A percentile compares a stretch with the other conserved stretches of the same genome.
Evolutionary conservation across 2,113 vertebrate species (phyloP).

Genomic region (Phainopepla nitens): DNA sequence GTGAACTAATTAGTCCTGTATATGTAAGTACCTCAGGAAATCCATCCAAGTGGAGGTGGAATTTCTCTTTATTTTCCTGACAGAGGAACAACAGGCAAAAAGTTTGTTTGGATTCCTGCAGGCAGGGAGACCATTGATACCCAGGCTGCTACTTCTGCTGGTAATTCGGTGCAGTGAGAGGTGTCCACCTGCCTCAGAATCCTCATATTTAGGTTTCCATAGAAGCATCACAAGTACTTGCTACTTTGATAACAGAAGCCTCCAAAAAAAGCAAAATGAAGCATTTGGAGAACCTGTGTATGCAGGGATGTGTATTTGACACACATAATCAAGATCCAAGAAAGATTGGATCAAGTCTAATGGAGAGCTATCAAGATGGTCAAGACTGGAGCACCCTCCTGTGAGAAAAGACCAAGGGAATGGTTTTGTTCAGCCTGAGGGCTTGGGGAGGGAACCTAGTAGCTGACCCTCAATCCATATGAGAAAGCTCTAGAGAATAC

Average conservation of each 20-base stretch:
- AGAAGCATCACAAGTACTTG: not conserved
- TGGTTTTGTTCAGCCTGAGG: not conserved
- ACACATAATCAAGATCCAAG: not conserved
- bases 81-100: not conserved
- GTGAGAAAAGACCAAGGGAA: not conserved
- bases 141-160: not conserved
- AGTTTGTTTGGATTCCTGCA: not conserved
- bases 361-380: not conserved
- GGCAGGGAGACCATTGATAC: not conserved
- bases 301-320: not conserved
- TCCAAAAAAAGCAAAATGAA: not conserved
- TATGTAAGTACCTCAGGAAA: not conserved
- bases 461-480: fast-evolving
- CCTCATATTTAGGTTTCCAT: not conserved
- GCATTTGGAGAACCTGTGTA: not conserved
- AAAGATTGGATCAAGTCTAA: fast-evolving
- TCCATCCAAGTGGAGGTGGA: not conserved
- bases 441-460: not conserved
- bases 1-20: not conserved
- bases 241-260: not conserved
- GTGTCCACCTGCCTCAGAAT: not conserved
- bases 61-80: not conserved
- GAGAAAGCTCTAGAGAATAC: not conserved
- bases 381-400: not conserved
- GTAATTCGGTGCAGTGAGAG: not conserved